Percentiles rank a stretch among this genome's conserved stretches.
These are phyloP conservation scores for Strigamia transsilvanica DNA, from an alignment of 2,888 invertebrate species.

Conservation along the genomic window DNA sequence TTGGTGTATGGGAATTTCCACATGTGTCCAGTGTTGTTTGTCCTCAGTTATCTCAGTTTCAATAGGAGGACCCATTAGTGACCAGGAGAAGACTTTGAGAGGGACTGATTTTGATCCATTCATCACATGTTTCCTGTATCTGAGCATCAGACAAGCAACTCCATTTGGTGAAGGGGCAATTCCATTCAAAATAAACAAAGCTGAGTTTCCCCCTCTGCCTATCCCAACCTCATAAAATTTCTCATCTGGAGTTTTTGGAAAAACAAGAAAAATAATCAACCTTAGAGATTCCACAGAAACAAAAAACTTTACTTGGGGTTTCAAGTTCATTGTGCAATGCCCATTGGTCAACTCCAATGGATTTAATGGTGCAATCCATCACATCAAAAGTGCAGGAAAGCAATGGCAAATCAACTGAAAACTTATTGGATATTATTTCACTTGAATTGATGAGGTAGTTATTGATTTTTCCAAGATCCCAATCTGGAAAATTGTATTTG, in stretches of 20 bases:
- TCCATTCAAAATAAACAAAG: slow-evolving; percentile 50
- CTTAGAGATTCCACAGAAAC: too few relatives aligned
- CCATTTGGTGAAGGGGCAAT: slow-evolving; percentile 51
- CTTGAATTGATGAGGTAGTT: not conserved
- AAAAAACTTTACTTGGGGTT: slow-evolving; percentile 18
- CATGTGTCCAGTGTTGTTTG: slow-evolving; percentile 12
- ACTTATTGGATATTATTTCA: not conserved
- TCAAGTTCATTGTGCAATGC: not conserved
- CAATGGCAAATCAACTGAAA: not conserved
- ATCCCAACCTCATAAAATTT: slow-evolving; percentile 39
- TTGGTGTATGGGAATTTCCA: slow-evolving; percentile 28
- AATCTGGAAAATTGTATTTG: not conserved
- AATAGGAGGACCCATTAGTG: slow-evolving; percentile 52
- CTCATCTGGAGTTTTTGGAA: slow-evolving; percentile 20
- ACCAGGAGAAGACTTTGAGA: slow-evolving; percentile 52
- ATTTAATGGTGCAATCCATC: not conserved
- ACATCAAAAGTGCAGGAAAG: not conserved
- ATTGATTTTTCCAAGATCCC: not conserved
- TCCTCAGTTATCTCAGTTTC: slow-evolving; percentile 41
- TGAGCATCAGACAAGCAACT: slow-evolving; percentile 46
- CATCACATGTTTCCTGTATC: slow-evolving; percentile 50
- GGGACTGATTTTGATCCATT: slow-evolving; percentile 19
- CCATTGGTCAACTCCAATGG: slow-evolving; percentile 10
- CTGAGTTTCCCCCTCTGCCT: slow-evolving; percentile 49
- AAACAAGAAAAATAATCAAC: too few relatives aligned